Conservation (phyloP, 64 coral and sea anemone genomes). For the Trachythela sp. region DNA sequence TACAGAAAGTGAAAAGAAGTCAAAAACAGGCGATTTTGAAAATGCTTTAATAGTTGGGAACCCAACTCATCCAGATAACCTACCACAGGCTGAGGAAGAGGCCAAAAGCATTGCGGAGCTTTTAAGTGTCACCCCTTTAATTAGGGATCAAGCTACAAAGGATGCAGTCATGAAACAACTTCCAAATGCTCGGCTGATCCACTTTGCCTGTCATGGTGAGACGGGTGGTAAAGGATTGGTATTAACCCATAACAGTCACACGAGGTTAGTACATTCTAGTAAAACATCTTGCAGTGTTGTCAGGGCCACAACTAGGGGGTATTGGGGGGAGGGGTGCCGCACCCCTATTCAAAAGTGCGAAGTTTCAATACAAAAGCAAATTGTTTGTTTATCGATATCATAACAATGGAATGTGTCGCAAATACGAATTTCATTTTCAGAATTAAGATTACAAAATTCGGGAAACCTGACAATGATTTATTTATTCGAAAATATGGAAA, state of each 20-base stretch:
- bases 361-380: too few species aligned
- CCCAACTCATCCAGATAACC: not conserved
- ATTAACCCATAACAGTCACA: not conserved
- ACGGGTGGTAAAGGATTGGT: not conserved
- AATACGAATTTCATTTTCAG: too few species aligned
- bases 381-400: too few species aligned
- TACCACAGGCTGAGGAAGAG: not conserved
- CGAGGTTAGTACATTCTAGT: too few species aligned
- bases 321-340: too few species aligned
- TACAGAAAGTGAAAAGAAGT: not conserved
- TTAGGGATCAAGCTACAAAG: not conserved
- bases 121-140: not conserved
- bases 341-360: too few species aligned
- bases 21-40: not conserved
- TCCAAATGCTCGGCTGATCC: not conserved
- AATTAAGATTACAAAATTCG: too few species aligned
- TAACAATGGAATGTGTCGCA: too few species aligned
- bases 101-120: not conserved
- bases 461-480: too few species aligned
- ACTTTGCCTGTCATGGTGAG: conserved; percentile 1
- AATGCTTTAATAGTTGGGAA: not conserved
- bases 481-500: too few species aligned
- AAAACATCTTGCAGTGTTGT: too few species aligned
- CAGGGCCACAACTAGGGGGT: too few species aligned
- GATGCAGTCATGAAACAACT: not conserved